These are phyloP conservation scores for Megamerina dolium DNA, from an alignment of 2,888 invertebrate species.

Conservation along the genomic window DNA sequence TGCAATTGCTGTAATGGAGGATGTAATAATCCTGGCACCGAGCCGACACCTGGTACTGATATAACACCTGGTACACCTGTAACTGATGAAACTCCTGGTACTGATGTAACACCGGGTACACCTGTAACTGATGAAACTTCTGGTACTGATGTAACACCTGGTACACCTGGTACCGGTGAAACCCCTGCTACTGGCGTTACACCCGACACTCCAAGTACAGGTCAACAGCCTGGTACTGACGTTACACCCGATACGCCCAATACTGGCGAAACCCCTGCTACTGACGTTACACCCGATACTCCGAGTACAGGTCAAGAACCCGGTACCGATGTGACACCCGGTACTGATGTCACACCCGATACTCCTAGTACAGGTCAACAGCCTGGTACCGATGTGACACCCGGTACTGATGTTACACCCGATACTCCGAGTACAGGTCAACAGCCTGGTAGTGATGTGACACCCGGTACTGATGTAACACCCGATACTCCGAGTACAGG, in stretches of 20 bases:
- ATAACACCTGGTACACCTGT: background rate
- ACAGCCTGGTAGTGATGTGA: background rate
- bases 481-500: background rate
- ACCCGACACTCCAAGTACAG: background rate
- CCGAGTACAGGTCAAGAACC: background rate
- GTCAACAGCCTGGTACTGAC: background rate
- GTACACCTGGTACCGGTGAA: background rate
- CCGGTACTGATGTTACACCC: background rate
- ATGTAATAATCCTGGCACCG: background rate
- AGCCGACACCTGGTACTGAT: background rate
- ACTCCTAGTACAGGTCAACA: background rate
- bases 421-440: background rate
- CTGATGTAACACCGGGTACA: background rate
- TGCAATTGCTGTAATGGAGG: background rate
- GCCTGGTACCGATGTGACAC: background rate
- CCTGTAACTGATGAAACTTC: background rate
- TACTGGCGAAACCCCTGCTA: background rate
- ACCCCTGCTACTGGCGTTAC: background rate
- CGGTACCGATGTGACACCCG: background rate
- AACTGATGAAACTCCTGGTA: background rate
- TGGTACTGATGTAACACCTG: background rate
- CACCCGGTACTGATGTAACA: conserved; percentile 8
- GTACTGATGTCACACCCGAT: background rate
- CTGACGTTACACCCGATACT: background rate
- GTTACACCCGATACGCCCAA: background rate